These are phyloP conservation scores for Gila robusta DNA, from an alignment of 2,797 vertebrate species.

Conservation along the genomic window DNA sequence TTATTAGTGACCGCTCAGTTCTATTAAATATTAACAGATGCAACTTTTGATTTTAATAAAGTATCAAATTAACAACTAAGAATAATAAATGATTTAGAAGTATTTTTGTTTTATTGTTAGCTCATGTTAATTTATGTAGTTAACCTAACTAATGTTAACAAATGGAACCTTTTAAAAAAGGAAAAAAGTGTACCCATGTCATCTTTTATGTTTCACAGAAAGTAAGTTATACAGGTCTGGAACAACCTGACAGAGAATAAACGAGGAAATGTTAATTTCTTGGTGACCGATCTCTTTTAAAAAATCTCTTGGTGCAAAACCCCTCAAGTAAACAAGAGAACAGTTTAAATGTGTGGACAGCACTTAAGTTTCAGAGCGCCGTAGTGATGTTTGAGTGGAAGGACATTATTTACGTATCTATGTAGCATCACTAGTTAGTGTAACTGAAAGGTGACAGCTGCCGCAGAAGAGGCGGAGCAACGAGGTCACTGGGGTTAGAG, in stretches of 20 bases:
- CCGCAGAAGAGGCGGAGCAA: background rate
- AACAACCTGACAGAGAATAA: background rate
- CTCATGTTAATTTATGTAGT: background rate
- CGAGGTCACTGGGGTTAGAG: constrained; percentile 21
- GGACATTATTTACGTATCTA: constrained; percentile 1
- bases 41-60: background rate
- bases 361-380: background rate
- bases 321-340: background rate
- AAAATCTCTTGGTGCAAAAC: background rate
- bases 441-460: constrained; percentile 70
- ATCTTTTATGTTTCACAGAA: background rate
- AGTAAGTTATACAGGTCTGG: background rate
- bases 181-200: background rate
- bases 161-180: background rate
- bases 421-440: constrained; percentile 9
- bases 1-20: background rate
- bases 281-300: background rate
- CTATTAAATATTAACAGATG: background rate
- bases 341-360: background rate
- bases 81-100: background rate
- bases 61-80: background rate
- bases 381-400: background rate
- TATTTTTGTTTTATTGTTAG: background rate
- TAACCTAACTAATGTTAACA: background rate
- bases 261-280: background rate